These are phyloP conservation scores for Neomorphus geoffroyi DNA, from an alignment of 2,797 vertebrate genomes.

Conservation along the genomic window DNA sequence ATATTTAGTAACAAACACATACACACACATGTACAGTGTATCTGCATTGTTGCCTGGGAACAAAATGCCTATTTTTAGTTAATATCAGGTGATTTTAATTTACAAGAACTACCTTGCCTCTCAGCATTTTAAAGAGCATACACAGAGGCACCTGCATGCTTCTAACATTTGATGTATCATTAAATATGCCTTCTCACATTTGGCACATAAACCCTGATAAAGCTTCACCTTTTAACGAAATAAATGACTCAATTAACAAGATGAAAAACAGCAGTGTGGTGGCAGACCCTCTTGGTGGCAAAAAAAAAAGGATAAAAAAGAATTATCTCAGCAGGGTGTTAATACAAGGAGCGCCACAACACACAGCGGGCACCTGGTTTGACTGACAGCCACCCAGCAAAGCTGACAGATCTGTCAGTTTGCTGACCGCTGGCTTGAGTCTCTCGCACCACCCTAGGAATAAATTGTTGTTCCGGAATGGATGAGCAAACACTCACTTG, in stretches of 20 bases:
- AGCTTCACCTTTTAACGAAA: slow-evolving; percentile 85
- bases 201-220: slow-evolving; percentile 77
- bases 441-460: slow-evolving; percentile 71
- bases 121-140: slow-evolving; percentile 37
- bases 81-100: slow-evolving; percentile 50
- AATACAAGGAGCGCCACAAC: slow-evolving; percentile 80
- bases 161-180: slow-evolving; percentile 75
- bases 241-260: slow-evolving; percentile 91
- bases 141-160: slow-evolving; percentile 57
- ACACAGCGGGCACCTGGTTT: slow-evolving; percentile 76
- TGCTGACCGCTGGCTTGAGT: slow-evolving; percentile 78
- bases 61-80: slow-evolving; percentile 46
- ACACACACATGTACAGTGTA: not conserved
- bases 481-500: slow-evolving; percentile 69
- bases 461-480: slow-evolving; percentile 72
- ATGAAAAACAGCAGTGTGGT: slow-evolving; percentile 81
- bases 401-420: slow-evolving; percentile 78
- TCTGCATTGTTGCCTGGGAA: slow-evolving; percentile 19
- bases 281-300: slow-evolving; percentile 81
- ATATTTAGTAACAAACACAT: slow-evolving; percentile 56
- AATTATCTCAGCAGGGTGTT: slow-evolving; percentile 85
- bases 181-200: slow-evolving; percentile 79
- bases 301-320: slow-evolving; percentile 80
- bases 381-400: slow-evolving; percentile 82
- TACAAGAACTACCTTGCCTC: not conserved